phyloP scores from a whole-genome alignment of 23 tunicate species.

The Oikopleura dioica region DNA sequence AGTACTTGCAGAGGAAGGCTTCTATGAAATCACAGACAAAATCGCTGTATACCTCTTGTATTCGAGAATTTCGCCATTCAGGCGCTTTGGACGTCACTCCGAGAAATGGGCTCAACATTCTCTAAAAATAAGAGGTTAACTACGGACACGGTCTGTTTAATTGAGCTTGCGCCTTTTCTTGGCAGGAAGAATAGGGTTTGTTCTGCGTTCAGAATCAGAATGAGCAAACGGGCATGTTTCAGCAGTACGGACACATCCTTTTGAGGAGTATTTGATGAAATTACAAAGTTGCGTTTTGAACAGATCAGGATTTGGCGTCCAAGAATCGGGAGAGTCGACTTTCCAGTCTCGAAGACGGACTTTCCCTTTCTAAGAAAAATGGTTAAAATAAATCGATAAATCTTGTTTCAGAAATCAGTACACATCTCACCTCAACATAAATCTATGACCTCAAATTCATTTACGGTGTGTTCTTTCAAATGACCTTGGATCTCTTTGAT shows the following conservation, averaged over 20 bases:
- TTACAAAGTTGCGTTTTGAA: background rate
- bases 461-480: no score
- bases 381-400: no score
- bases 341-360: background rate
- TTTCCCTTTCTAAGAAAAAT: no score
- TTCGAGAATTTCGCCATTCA: background rate
- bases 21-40: background rate
- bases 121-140: background rate
- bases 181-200: background rate
- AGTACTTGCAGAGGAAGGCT: background rate
- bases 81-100: background rate
- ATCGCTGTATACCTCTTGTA: background rate
- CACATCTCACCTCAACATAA: no score
- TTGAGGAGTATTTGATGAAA: background rate
- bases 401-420: no score
- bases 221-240: conserved; percentile 1
- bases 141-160: no score
- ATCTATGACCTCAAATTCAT: no score
- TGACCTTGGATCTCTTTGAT: no score
- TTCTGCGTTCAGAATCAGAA: background rate
- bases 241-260: background rate
- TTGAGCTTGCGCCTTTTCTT: no score
- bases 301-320: background rate
- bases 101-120: background rate
- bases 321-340: background rate